Conservation (phyloP, 1,140 invertebrate genomes). For the Halotydeus destructor region DNA sequence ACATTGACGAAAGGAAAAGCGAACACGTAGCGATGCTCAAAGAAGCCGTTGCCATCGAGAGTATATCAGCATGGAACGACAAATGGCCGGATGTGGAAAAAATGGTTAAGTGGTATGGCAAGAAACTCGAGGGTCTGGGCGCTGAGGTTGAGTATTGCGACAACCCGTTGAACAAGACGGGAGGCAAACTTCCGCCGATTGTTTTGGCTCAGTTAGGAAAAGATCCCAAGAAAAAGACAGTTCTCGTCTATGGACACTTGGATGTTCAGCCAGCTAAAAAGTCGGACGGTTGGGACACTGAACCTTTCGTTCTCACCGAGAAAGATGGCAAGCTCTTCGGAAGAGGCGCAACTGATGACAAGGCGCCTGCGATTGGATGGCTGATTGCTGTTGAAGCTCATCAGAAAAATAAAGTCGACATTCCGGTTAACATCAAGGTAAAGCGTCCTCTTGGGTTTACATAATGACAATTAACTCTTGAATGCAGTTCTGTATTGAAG, state of each 20-base stretch:
- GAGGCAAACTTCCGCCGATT: conserved; percentile 82
- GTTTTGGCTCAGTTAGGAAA: conserved; percentile 61
- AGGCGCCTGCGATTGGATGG: conserved; percentile 62
- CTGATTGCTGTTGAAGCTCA: conserved; percentile 76
- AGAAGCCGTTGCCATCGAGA: conserved; percentile 78
- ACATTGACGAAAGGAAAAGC: too few species aligned
- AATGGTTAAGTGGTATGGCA: conserved; percentile 56
- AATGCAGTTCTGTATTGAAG: conserved; percentile 74
- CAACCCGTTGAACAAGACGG: conserved; percentile 37
- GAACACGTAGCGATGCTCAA: conserved; percentile 55
- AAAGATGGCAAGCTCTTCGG: conserved; percentile 78
- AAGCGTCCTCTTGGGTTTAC: background rate
- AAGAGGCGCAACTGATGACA: conserved; percentile 80
- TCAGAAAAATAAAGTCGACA: conserved; percentile 39
- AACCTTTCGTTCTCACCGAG: conserved; percentile 75
- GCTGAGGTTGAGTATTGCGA: conserved; percentile 46
- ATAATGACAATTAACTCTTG: background rate
- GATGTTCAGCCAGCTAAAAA: conserved; percentile 86
- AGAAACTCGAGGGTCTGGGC: conserved; percentile 56
- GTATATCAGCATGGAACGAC: conserved; percentile 78
- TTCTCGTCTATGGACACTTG: conserved; percentile 88
- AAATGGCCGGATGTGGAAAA: conserved; percentile 43
- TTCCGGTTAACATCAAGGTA: conserved; percentile 83
- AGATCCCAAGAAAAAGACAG: conserved; percentile 54
- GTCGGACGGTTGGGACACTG: conserved; percentile 83